Percentiles rank a stretch among this genome's conserved stretches.
These are phyloP conservation scores for Loripinus fragilis DNA, from an alignment of 2,888 invertebrate species.

Conservation along the genomic window DNA sequence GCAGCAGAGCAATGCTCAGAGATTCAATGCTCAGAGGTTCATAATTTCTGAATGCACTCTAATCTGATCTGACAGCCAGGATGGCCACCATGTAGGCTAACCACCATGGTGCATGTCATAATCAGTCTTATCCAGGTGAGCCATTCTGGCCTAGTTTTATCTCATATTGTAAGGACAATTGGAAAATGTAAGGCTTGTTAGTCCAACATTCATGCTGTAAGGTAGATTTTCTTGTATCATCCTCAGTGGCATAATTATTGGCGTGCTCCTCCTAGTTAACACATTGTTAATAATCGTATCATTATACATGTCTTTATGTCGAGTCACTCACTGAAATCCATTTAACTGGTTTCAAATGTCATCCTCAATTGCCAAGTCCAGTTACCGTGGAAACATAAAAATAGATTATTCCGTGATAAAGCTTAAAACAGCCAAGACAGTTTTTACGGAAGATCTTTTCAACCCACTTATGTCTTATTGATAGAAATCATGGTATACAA, in stretches of 20 bases:
- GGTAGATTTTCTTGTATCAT: too few species aligned
- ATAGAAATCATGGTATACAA: neutral
- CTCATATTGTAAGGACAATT: too few species aligned
- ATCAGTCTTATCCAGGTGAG: too few species aligned
- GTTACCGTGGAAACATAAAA: slow-evolving; percentile 17
- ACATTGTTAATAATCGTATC: slow-evolving; percentile 16
- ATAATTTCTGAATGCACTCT: too few species aligned
- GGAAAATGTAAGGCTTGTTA: too few species aligned
- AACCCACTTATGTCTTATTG: neutral
- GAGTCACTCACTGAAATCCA: slow-evolving; percentile 4
- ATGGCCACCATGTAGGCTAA: too few species aligned
- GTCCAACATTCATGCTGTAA: too few species aligned
- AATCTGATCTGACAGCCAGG: too few species aligned
- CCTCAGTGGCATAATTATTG: slow-evolving; percentile 1
- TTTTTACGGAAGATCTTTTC: neutral
- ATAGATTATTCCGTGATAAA: neutral
- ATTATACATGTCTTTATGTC: slow-evolving; percentile 6
- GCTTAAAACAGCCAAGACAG: neutral
- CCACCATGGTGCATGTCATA: too few species aligned
- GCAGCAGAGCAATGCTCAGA: too few species aligned
- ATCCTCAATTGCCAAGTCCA: neutral
- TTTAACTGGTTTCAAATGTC: slow-evolving; percentile 9
- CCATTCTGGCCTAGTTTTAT: too few species aligned
- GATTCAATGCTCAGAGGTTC: too few species aligned
- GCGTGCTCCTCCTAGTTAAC: neutral